Base-by-base conservation (phyloP, 2,797 vertebrate species). In the Pipistrellus nathusii region DNA sequence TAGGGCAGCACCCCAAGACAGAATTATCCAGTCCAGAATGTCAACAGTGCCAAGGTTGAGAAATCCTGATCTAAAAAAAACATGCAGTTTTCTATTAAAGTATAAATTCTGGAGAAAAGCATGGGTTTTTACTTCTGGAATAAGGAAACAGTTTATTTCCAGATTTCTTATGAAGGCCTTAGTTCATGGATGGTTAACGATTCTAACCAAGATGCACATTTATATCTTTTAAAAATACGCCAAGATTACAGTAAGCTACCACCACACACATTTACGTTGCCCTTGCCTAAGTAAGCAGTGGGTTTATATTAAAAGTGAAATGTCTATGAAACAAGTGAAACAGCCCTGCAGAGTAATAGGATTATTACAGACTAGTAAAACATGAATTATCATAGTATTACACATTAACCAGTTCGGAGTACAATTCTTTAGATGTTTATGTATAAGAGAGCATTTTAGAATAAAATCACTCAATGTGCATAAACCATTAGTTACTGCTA, bases 91-190 rank as follows among this genome's bases (percentile, higher is more conserved):
- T 80, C 75, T 82, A 85, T 8, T 88, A 6, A 82, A 78, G 46
- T 78, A 44, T 84, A 88, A 78, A 85, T 48, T 88, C 78, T 88
- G 44, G 46, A 95, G 62, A 51, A 92, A 95, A 95, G 64, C 21
- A 85, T 90, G 35, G 53, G 85, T 90, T 96, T 96, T 95, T 82
- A 71, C 53, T 95, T 94, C 90, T 90, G 83, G 69, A 85, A 93
- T 88, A 85, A 71, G 72, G 64, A 96, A 89, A 25, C 27, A 69
- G 55, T 82, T 95, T 73, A 95, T 95, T 96, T 94, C 81, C 59
- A 88, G 66, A 66, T 55, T 48, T 94, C 68, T 82, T 59, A 59
- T 77, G 68, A 94, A 97, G 68, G 71, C 38, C 85, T 77, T 89
- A 85, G 35, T 85, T 94, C 82, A 93, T 5, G 35, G 46, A 77